phyloP scores from a whole-genome alignment of 2,888 invertebrate species.

The Phortica okadai region DNA sequence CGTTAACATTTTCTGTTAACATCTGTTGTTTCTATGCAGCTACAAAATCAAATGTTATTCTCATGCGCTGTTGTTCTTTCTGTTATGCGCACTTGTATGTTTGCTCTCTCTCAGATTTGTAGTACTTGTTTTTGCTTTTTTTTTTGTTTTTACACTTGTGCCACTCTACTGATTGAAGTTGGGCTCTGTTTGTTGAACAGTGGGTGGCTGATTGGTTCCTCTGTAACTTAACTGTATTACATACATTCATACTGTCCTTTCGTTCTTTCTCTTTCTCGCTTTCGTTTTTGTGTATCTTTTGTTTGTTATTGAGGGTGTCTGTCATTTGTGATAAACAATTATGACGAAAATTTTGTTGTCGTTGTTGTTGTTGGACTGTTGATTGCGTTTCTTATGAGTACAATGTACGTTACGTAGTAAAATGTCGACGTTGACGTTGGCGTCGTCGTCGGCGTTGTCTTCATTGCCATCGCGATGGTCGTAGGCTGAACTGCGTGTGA shows the following conservation, averaged over 20 bases:
- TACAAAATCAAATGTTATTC: background rate
- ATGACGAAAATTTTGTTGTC: slow-evolving; percentile 36
- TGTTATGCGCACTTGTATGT: background rate
- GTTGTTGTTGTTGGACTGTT: slow-evolving; percentile 13
- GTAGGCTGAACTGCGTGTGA: background rate
- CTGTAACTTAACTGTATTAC: slow-evolving; percentile 9
- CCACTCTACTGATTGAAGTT: background rate
- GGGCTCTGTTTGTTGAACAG: slow-evolving; percentile 12
- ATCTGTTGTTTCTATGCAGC: background rate
- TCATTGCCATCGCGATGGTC: slow-evolving; percentile 41
- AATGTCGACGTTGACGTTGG: background rate
- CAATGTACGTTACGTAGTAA: background rate
- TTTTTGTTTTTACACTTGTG: background rate
- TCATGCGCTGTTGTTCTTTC: background rate
- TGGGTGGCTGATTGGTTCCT: slow-evolving; percentile 19
- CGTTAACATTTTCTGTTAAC: background rate
- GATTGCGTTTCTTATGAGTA: slow-evolving; percentile 5
- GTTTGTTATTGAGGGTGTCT: slow-evolving; percentile 31
- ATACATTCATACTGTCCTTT: background rate
- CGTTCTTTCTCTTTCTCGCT: background rate
- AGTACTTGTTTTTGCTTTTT: background rate
- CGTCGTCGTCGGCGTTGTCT: slow-evolving; percentile 43
- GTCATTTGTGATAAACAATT: slow-evolving; percentile 42
- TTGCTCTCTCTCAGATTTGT: background rate
- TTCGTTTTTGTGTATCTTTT: background rate